phyloP scores from a whole-genome alignment of 2,113 vertebrate species.

The Pseudopodoces humilis region DNA sequence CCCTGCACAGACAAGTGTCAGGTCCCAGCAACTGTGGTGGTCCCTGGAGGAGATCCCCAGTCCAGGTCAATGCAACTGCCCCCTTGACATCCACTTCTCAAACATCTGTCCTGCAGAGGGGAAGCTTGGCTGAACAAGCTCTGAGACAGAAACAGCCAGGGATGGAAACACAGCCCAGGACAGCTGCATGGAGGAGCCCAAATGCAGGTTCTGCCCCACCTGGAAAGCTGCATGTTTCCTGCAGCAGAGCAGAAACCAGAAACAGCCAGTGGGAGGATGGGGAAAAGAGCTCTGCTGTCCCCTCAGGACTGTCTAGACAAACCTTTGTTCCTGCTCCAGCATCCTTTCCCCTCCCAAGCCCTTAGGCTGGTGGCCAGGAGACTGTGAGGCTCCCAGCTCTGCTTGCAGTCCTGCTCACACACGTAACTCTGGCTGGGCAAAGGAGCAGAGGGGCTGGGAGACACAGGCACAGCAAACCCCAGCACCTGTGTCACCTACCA shows the following conservation, averaged over 20 bases:
- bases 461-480: neutral
- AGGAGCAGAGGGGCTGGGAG: neutral
- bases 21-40: neutral
- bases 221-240: neutral
- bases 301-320: slow-evolving; percentile 5
- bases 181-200: neutral
- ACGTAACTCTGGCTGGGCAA: neutral
- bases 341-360: neutral
- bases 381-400: neutral
- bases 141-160: neutral
- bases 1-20: accelerated
- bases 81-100: neutral
- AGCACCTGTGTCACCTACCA: neutral
- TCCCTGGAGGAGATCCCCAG: neutral
- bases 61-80: neutral
- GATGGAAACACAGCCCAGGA: neutral
- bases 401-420: accelerated
- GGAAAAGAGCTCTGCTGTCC: neutral
- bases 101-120: accelerated
- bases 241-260: neutral
- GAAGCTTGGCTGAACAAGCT: neutral
- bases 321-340: neutral
- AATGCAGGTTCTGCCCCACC: neutral
- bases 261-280: neutral
- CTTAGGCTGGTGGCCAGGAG: neutral